phyloP scores from a whole-genome alignment of 2,113 vertebrate species.

The Myrmecophaga tridactyla region DNA sequence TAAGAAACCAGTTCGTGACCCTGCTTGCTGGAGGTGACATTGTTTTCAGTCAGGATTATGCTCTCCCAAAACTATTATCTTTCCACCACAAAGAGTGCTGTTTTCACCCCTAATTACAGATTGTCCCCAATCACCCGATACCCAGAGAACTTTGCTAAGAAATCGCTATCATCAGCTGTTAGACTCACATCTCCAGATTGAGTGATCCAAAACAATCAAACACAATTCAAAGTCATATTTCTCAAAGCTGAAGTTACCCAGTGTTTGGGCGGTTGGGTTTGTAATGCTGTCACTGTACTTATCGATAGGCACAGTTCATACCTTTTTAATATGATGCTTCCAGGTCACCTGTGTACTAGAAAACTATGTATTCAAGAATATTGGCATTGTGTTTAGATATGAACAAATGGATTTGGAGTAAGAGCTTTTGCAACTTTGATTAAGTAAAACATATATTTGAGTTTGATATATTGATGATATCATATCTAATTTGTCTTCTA shows the following conservation, averaged over 20 bases:
- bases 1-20: background rate
- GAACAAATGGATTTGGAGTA: background rate
- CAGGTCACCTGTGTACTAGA: background rate
- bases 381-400: background rate
- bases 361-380: background rate
- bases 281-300: background rate
- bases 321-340: background rate
- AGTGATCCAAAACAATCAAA: background rate
- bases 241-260: background rate
- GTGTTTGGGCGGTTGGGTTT: no score
- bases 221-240: background rate
- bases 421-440: background rate
- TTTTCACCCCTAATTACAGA: background rate
- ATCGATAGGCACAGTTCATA: background rate
- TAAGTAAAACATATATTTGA: background rate
- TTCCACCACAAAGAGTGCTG: background rate
- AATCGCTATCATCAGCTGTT: background rate
- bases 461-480: background rate
- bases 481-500: background rate
- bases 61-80: background rate
- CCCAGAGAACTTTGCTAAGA: background rate
- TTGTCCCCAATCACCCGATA: background rate
- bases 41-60: background rate
- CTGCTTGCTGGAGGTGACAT: background rate
- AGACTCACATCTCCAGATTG: background rate